phyloP scores from a whole-genome alignment of 2,113 vertebrate genomes.

The Tragelaphus scriptus region DNA sequence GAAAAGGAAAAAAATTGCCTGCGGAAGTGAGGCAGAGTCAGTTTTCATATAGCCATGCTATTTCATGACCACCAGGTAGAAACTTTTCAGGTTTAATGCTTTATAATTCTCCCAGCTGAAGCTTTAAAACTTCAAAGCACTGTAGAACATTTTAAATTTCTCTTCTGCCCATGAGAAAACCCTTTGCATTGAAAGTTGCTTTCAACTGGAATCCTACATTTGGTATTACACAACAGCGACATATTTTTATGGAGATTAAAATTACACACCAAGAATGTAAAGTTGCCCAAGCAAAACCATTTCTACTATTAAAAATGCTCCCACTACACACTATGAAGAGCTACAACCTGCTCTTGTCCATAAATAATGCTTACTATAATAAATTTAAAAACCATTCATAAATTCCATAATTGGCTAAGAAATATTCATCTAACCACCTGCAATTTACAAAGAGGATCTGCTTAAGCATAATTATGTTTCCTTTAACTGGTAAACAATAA shows the following conservation, averaged over 20 bases:
- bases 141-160: conserved; percentile 84
- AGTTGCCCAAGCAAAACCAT: conserved; percentile 69
- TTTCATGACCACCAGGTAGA: conserved; percentile 83
- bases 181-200: conserved; percentile 79
- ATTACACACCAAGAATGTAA: conserved; percentile 73
- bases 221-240: conserved; percentile 75
- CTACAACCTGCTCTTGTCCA: conserved; percentile 58
- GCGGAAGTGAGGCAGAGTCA: conserved; percentile 78
- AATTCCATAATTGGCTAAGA: conserved; percentile 32
- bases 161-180: conserved; percentile 81
- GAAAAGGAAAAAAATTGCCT: conserved; percentile 75
- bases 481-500: conserved; percentile 71
- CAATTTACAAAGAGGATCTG: conserved; percentile 60
- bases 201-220: conserved; percentile 80
- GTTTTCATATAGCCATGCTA: conserved; percentile 80
- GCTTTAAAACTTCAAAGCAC: conserved; percentile 84
- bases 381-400: conserved; percentile 30
- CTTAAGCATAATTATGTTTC: conserved; percentile 47
- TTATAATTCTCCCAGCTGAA: conserved; percentile 83
- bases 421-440: conserved; percentile 50
- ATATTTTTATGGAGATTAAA: conserved; percentile 80
- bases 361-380: conserved; percentile 48
- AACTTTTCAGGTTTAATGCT: conserved; percentile 83
- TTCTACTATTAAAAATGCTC: conserved; percentile 60
- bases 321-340: conserved; percentile 23